Percentiles rank a stretch among this genome's conserved stretches.
Conservation (phyloP, 2,888 invertebrate genomes). For the Eugnorisma glareosa region DNA sequence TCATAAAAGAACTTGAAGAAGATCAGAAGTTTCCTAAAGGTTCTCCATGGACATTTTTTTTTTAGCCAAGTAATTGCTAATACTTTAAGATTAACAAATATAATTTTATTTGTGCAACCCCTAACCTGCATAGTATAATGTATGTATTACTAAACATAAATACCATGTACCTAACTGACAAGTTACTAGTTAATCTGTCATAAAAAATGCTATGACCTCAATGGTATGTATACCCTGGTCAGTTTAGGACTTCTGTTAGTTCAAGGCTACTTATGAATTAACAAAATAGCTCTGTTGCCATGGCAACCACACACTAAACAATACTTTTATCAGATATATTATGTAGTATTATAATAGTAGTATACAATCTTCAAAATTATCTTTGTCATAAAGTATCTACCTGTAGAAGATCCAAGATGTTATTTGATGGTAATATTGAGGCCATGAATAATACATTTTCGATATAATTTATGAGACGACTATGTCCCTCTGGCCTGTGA, state of each 20-base stretch:
- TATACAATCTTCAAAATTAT: neutral
- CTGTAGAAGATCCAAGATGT: slow-evolving; percentile 8
- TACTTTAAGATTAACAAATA: neutral
- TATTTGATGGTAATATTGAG: slow-evolving; percentile 13
- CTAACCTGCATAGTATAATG: neutral
- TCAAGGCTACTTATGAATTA: slow-evolving; percentile 38
- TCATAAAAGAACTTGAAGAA: neutral
- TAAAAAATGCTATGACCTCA: slow-evolving; percentile 1
- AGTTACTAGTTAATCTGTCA: neutral
- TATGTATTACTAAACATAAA: neutral
- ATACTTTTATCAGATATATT: slow-evolving; percentile 6
- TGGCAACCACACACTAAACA: slow-evolving; percentile 43
- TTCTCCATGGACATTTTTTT: neutral
- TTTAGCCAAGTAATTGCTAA: neutral
- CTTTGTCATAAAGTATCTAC: neutral
- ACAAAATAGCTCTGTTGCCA: slow-evolving; percentile 32
- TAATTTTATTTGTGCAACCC: neutral
- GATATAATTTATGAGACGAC: slow-evolving; percentile 33
- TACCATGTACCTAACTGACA: neutral
- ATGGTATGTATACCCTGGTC: neutral
- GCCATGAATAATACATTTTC: slow-evolving; percentile 31
- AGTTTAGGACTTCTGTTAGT: slow-evolving; percentile 8
- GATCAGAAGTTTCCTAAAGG: neutral
- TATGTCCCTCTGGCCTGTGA: slow-evolving; percentile 23
- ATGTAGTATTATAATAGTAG: neutral